Percentiles rank a stretch among this genome's conserved stretches.
Evolutionary conservation across 2,113 vertebrate genomes (phyloP).

Genomic region (Oxygymnocypris stewartii): DNA sequence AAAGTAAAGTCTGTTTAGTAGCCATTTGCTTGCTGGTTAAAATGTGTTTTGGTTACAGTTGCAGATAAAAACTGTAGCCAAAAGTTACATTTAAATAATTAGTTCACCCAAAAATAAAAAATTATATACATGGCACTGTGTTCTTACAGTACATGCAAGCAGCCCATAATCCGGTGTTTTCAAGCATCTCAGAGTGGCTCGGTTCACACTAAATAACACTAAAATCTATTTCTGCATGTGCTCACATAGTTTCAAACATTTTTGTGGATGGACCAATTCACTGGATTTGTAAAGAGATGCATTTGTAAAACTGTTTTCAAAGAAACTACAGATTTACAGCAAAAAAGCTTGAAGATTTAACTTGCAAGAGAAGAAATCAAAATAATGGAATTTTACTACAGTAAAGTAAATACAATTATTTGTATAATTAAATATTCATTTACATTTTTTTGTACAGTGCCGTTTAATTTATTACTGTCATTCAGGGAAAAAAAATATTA

Average conservation of each 20-base stretch:
- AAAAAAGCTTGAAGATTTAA: not conserved
- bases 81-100: not conserved
- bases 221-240: not conserved
- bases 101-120: not conserved
- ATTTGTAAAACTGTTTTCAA: not conserved
- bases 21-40: not conserved
- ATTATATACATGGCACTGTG: not conserved
- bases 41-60: not conserved
- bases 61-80: not conserved
- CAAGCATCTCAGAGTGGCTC: not conserved
- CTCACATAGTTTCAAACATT: not conserved
- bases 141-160: not conserved
- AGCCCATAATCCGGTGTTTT: not conserved
- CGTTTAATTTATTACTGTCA: not conserved
- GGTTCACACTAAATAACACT: not conserved
- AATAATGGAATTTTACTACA: not conserved
- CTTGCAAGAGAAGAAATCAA: not conserved
- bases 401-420: no score
- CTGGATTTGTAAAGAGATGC: not conserved
- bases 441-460: not conserved
- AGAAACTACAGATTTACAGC: not conserved
- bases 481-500: not conserved
- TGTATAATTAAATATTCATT: no score
- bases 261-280: not conserved
- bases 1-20: not conserved